Base-by-base conservation (phyloP, 2,888 invertebrate genomes). In the Spicauda simplicius region DNA sequence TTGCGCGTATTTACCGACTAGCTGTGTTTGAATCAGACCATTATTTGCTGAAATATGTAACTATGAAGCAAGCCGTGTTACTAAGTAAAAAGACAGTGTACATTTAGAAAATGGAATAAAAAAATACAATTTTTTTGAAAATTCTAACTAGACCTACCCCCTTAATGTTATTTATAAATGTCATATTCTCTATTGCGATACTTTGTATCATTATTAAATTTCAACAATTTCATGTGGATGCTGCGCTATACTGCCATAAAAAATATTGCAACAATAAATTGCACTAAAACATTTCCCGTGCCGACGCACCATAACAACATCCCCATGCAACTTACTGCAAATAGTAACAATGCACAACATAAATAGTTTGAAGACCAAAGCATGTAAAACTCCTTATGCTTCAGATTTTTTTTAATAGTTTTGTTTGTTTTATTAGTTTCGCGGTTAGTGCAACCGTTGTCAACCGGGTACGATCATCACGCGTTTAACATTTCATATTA, bases 281-380 rank as follows among this genome's bases (percentile, higher is more conserved):
- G 33, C 52, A 20, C 53, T 58, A 58, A 53, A 41, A 65, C 25
- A 41, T 16, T 25, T 25, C 25, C 53, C 58, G 53, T 53, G 20
- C 52, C n/a, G 11, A 25, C 55, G 54, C 55, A 55, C 57, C 41
- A n/a, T 77, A 74, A 77, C 75, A 71, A 73, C 68, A 69, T 69
- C 68, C 69, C 48, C 69, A 69, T 57, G 73, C 72, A 72, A 71
- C 54, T 70, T 48, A 66, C 63, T 63, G 58, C 70, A 68, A 48
- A 68, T 62, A 41, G 57, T 64, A 68, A 65, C 59, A 60, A 73
- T 76, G 80, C 83, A 82, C 83, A 69, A 77, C 70, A 76, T 71
- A 66, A 77, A 76, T 81, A 74, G 74, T 78, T 80, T 79, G 70
- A 76, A 71, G 70, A 71, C 73, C 80, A 76, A 69, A 77, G 83